Conservation (phyloP, 2,113 vertebrate genomes). For the Microcebus ravelobensis region DNA sequence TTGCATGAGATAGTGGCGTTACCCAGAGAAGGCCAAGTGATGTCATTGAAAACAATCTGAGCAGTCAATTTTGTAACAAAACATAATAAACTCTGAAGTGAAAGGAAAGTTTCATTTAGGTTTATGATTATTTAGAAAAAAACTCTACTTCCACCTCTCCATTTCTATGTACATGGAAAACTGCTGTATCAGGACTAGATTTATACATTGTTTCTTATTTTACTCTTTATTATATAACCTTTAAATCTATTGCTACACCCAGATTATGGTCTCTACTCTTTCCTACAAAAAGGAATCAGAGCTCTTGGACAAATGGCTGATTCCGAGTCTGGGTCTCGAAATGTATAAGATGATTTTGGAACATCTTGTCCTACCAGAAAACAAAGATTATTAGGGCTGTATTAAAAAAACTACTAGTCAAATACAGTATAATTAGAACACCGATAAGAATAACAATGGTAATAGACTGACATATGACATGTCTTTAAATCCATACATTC, state of each 20-base stretch:
- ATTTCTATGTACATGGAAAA: conserved; percentile 26
- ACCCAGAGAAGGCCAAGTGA: neutral
- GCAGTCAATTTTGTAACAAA: neutral
- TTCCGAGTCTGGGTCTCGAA: neutral
- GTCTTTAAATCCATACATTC: neutral
- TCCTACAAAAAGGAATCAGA: neutral
- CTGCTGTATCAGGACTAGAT: neutral
- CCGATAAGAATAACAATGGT: neutral
- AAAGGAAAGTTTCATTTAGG: conserved; percentile 35
- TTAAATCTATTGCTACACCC: neutral
- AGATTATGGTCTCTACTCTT: neutral
- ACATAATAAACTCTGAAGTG: conserved; percentile 21
- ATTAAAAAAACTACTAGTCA: neutral
- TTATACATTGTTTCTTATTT: neutral
- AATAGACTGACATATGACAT: neutral
- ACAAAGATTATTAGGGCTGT: neutral
- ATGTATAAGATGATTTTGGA: neutral
- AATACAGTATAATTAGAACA: neutral
- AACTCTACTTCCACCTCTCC: neutral
- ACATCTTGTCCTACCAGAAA: neutral
- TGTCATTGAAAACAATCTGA: neutral
- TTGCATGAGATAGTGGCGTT: neutral
- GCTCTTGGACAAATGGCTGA: neutral
- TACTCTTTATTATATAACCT: neutral
- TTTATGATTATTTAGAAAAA: conserved; percentile 47